phyloP scores from a whole-genome alignment of 2,113 vertebrate genomes.

The Pollimyrus isidori region DNA sequence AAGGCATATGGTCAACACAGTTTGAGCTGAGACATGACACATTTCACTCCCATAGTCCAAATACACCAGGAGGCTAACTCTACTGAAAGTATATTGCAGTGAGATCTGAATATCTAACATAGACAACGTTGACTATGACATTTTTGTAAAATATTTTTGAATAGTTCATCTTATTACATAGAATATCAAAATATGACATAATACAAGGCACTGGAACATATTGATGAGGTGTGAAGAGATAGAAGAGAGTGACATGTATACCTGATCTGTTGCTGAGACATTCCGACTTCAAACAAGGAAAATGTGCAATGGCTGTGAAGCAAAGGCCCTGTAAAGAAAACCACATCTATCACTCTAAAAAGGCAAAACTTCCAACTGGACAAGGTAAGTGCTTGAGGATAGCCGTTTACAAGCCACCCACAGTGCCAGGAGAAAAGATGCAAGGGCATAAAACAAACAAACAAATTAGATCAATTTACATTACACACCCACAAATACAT shows the following conservation, averaged over 20 bases:
- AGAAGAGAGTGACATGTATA: conserved; percentile 27
- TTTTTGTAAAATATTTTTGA: neutral
- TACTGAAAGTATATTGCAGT: neutral
- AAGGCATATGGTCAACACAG: neutral
- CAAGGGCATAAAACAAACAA: too few species aligned
- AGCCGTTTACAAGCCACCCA: neutral
- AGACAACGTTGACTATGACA: neutral
- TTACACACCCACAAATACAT: too few species aligned
- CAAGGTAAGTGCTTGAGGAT: neutral
- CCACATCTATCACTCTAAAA: neutral
- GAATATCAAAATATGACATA: neutral
- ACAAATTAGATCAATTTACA: too few species aligned
- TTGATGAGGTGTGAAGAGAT: neutral
- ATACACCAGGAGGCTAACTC: neutral
- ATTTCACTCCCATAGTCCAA: neutral
- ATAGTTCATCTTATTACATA: neutral
- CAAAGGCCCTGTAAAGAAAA: neutral
- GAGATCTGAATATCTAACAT: neutral
- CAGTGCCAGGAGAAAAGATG: too few species aligned
- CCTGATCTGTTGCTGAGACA: conserved; percentile 71
- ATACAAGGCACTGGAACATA: neutral
- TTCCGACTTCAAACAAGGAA: conserved; percentile 37
- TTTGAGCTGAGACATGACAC: neutral
- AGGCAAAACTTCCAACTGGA: neutral
- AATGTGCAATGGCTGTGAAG: neutral